These are phyloP conservation scores for Ennomos erosarius DNA, from an alignment of 2,888 invertebrate species.

Conservation along the genomic window DNA sequence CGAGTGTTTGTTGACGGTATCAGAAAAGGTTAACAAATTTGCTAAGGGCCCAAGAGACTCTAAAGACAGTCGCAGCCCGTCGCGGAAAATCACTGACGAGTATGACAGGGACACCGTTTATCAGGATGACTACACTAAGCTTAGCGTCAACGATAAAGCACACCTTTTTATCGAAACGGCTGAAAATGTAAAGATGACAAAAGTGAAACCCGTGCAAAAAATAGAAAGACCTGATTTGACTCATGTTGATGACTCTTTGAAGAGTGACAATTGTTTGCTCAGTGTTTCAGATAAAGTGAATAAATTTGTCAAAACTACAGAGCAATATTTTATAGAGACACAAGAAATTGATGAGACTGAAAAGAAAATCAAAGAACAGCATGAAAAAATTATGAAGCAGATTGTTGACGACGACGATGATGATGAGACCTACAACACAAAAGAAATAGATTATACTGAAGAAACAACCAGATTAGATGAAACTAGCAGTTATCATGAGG, in stretches of 20 bases:
- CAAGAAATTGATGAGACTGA: slow-evolving; percentile 47
- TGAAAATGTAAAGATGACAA: slow-evolving; percentile 80
- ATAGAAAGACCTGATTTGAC: slow-evolving; percentile 81
- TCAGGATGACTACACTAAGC: slow-evolving; percentile 77
- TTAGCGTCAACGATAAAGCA: slow-evolving; percentile 88
- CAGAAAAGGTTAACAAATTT: slow-evolving; percentile 89
- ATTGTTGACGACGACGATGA: slow-evolving; percentile 60
- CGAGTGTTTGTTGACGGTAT: slow-evolving; percentile 87
- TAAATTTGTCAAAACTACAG: slow-evolving; percentile 87
- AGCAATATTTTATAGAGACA: slow-evolving; percentile 76
- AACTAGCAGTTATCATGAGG: slow-evolving; percentile 38
- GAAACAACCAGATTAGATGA: slow-evolving; percentile 24
- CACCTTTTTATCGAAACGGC: slow-evolving; percentile 87
- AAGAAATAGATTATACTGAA: slow-evolving; percentile 33
- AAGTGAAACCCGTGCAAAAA: slow-evolving; percentile 66
- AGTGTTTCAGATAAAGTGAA: slow-evolving; percentile 88
- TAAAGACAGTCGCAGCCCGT: slow-evolving; percentile 69
- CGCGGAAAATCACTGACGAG: slow-evolving; percentile 71
- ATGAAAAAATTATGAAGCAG: slow-evolving; percentile 74
- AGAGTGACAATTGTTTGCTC: slow-evolving; percentile 85
- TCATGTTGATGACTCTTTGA: slow-evolving; percentile 84
- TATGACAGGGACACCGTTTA: slow-evolving; percentile 84
- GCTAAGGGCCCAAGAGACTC: slow-evolving; percentile 75
- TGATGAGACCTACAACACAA: slow-evolving; percentile 43
- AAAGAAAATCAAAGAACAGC: slow-evolving; percentile 72